Percentiles rank a stretch among this genome's conserved stretches.
Conservation (phyloP, 2,113 vertebrate genomes). For the Aptenodytes forsteri region DNA sequence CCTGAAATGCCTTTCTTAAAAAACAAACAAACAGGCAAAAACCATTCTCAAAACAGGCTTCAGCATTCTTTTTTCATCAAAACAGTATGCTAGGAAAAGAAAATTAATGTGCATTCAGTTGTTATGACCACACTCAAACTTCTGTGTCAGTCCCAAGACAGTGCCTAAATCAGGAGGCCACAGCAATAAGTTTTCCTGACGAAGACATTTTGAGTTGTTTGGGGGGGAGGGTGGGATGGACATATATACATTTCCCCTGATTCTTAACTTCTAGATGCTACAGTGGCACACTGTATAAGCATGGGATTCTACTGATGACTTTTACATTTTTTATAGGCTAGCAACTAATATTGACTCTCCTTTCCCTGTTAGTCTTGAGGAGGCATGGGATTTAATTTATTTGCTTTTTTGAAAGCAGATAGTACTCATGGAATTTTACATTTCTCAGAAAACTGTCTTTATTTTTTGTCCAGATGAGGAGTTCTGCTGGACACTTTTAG, state of each 20-base stretch:
- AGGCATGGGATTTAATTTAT: neutral
- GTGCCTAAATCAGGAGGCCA: neutral
- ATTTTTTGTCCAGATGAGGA: neutral
- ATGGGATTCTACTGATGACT: neutral
- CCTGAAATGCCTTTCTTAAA: neutral
- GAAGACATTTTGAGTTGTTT: neutral
- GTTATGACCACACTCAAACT: neutral
- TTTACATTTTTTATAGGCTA: neutral
- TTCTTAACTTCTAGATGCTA: neutral
- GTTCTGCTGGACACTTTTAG: neutral
- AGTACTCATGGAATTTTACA: neutral
- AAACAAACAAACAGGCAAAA: neutral
- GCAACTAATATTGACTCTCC: neutral
- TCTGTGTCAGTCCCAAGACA: neutral
- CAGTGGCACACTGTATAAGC: neutral
- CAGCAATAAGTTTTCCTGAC: neutral
- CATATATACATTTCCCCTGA: neutral
- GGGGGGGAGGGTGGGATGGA: accelerated
- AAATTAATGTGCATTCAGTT: neutral
- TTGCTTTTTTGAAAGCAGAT: neutral
- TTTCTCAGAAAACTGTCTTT: neutral
- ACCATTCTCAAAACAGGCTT: neutral
- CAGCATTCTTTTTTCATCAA: neutral
- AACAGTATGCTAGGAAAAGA: neutral
- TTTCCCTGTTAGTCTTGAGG: neutral